Base-by-base conservation (phyloP, 2,888 invertebrate species). In the Microplitis manilae region DNA sequence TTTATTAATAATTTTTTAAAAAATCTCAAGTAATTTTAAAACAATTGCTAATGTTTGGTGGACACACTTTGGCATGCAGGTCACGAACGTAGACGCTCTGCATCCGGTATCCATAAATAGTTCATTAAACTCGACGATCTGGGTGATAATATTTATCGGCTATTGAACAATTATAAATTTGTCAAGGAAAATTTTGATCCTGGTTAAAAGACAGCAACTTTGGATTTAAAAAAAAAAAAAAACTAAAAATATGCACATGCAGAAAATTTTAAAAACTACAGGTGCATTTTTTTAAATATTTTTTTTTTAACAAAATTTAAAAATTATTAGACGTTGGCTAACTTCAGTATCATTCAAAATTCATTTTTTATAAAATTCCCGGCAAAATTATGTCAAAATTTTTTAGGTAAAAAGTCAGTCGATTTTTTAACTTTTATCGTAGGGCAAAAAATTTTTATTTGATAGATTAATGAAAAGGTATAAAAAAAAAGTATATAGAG, bases 71-170 rank as follows among this genome's bases (percentile, higher is more conserved):
- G 65, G 78, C 74, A 80, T 80, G 80, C 80, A 80, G 79, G 80
- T 79, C 80, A 78, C 80, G 79, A 79, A 80, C 80, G 77, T 75
- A 73, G 73, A 67, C 50, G 62, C 17, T 65, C 70, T 59, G 78
- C 79, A 79, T 81, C 81, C 81, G 81, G 78, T 69, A 78, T 77
- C 79, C 77, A 79, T 79, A 79, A 81, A 81, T 79, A 78, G 80
- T 81, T 79, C 79, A 81, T 81, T 79, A 81, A 79, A 81, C 80
- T 74, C 75, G 41, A 71, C 73, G 76, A 75, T 68, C n/a, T 20
- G n/a, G 38, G 62, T 68, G 50, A 74, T 15, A 61, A 60, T 50
- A 41, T 61, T 61, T 50, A 60, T 78, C 68, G 68, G 1, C 30
- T 50, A 75, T 70, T 77, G 30, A 70, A 69, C 70, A 40, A 40